A percentile compares a stretch with the other conserved stretches of the same genome.
Evolutionary conservation across 2,797 vertebrate genomes (phyloP).

Genomic region (Cryptoblepharus egeriae): DNA sequence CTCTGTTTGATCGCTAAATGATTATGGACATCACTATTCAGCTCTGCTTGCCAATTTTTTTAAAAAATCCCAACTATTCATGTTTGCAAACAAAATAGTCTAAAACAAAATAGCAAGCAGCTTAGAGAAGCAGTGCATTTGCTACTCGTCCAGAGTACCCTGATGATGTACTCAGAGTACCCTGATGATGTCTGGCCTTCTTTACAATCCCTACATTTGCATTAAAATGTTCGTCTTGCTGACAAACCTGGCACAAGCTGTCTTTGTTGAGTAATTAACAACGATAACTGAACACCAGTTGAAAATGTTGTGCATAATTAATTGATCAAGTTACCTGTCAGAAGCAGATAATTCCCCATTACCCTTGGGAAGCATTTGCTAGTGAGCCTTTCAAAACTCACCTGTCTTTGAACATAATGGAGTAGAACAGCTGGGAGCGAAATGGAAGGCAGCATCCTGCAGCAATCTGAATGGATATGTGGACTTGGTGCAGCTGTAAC

Average conservation of each 20-base stretch:
- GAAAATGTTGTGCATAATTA: conserved; percentile 42
- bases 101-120: neutral
- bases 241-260: conserved; percentile 31
- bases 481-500: neutral
- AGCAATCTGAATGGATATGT: conserved; percentile 10
- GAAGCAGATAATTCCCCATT: conserved; percentile 44
- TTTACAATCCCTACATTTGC: conserved; percentile 37
- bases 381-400: conserved; percentile 36
- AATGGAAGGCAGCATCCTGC: conserved; percentile 8
- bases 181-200: neutral
- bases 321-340: conserved; percentile 45
- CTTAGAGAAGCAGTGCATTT: neutral
- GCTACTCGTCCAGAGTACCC: neutral
- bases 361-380: conserved; percentile 6
- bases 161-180: neutral
- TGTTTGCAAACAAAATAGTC: neutral
- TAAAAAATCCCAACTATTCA: neutral
- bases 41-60: neutral
- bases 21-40: neutral
- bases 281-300: conserved; percentile 34
- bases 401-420: conserved; percentile 1
- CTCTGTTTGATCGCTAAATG: neutral
- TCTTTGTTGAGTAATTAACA: conserved; percentile 52
- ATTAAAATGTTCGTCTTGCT: conserved; percentile 49
- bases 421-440: conserved; percentile 5